Conservation (phyloP, 2,888 invertebrate genomes). For the Ceramica pisi region DNA sequence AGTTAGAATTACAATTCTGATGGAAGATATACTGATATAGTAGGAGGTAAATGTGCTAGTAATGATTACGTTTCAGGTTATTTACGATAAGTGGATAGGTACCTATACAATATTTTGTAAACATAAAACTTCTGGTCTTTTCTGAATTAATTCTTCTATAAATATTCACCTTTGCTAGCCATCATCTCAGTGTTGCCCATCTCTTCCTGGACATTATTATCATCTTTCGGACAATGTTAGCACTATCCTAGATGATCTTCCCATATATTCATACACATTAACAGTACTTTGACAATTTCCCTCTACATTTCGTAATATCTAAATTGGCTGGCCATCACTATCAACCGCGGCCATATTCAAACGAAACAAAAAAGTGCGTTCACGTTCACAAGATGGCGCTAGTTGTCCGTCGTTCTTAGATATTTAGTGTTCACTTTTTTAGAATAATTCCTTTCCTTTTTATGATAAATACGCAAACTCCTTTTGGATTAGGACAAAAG, state of each 20-base stretch:
- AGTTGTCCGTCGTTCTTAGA: not conserved
- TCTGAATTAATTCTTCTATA: not conserved
- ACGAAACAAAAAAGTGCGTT: not conserved
- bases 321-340: no score
- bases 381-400: slow-evolving; percentile 29
- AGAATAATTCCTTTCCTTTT: no score
- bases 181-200: not conserved
- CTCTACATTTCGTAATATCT: not conserved
- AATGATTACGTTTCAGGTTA: slow-evolving; percentile 3
- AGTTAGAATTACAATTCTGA: slow-evolving; percentile 14
- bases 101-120: not conserved
- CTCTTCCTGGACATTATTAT: not conserved
- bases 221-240: not conserved
- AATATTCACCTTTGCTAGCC: not conserved
- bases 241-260: not conserved
- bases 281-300: no score
- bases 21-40: slow-evolving; percentile 3
- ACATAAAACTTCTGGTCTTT: not conserved
- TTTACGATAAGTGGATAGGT: not conserved
- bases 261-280: not conserved
- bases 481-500: no score
- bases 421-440: no score
- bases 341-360: no score
- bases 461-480: no score
- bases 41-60: slow-evolving; percentile 9